Conservation (phyloP, 2,113 vertebrate genomes). For the Vicugna pacos region DNA sequence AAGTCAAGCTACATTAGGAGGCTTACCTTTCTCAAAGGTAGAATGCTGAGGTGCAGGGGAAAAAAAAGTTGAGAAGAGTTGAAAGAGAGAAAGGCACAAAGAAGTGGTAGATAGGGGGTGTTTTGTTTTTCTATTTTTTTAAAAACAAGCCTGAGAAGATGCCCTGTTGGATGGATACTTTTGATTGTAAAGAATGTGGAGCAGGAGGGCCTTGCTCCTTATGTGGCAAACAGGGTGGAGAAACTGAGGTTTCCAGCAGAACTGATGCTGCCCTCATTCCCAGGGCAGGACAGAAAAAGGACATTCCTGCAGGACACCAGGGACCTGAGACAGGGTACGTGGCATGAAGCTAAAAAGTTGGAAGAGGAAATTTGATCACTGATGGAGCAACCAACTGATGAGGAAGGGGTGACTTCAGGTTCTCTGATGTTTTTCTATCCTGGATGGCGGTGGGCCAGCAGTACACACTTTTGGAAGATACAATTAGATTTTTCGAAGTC, state of each 20-base stretch:
- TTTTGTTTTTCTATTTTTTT: not conserved
- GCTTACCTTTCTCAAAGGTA: conserved; percentile 70
- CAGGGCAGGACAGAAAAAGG: not conserved
- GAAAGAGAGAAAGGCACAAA: conserved; percentile 45
- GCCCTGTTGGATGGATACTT: not conserved
- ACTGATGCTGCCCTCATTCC: not conserved
- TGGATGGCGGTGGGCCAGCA: not conserved
- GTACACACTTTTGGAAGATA: not conserved
- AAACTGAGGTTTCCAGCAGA: not conserved
- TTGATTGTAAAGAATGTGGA: not conserved
- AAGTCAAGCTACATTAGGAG: conserved; percentile 82
- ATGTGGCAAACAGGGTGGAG: not conserved
- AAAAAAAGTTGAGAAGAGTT: not conserved
- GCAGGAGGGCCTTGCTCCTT: too few species aligned
- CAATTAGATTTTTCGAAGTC: not conserved
- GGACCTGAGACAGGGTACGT: too few species aligned
- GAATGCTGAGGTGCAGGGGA: conserved; percentile 31
- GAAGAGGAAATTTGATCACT: not conserved
- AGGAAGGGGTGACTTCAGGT: not conserved
- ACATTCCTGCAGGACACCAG: not conserved
- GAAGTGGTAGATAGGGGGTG: not conserved
- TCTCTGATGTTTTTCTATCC: fast-evolving
- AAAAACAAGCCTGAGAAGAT: not conserved
- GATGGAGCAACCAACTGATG: not conserved
- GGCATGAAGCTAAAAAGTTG: not conserved